Conservation (phyloP, 1,140 invertebrate genomes). For the Phenacoccus solenopsis region DNA sequence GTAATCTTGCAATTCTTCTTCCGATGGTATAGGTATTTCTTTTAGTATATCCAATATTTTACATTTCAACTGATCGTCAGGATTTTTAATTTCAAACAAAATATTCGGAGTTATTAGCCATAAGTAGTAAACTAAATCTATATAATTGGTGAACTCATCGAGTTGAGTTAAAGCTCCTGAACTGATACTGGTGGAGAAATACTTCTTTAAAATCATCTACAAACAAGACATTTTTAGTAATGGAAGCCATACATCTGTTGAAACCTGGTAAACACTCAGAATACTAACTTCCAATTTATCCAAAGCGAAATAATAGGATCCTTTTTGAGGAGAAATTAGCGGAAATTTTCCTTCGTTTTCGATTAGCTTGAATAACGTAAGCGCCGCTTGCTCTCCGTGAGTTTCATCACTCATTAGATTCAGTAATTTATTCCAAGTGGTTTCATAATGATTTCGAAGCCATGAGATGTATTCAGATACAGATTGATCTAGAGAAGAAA, state of each 20-base stretch:
- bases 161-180: not conserved
- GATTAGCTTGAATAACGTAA: not conserved
- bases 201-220: not conserved
- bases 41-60: not conserved
- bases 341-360: not conserved
- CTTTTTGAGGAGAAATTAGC: not conserved
- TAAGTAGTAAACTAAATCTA: not conserved
- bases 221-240: not conserved
- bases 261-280: not conserved
- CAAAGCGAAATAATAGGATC: not conserved
- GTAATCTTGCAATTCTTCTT: slow-evolving; percentile 1
- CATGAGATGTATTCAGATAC: not conserved
- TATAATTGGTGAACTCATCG: slow-evolving; percentile 9
- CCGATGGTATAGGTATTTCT: not conserved
- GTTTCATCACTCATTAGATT: not conserved
- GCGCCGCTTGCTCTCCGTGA: not conserved
- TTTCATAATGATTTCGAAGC: not conserved
- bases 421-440: not conserved
- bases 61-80: not conserved
- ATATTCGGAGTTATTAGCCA: not conserved
- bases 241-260: not conserved
- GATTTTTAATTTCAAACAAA: not conserved
- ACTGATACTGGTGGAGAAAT: not conserved
- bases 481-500: not conserved
- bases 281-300: not conserved